Evolutionary conservation across 1,140 invertebrate species (phyloP).

Genomic region (Arion vulgaris): DNA sequence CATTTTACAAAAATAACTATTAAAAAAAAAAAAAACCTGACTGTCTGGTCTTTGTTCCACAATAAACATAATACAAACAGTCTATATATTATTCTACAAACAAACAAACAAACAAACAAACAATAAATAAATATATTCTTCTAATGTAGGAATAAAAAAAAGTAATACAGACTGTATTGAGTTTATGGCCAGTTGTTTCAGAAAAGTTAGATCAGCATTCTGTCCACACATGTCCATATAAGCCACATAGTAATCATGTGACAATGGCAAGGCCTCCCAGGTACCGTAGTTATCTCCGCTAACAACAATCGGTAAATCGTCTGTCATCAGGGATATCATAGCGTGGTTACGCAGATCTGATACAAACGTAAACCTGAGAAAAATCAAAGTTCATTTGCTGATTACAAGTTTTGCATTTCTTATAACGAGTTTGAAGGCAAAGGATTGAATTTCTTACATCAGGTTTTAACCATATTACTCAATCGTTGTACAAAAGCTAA

Average conservation of each 20-base stretch:
- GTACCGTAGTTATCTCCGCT: conserved; percentile 84
- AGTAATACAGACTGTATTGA: not conserved
- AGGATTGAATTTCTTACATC: not conserved
- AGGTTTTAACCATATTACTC: not conserved
- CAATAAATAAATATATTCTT: no score
- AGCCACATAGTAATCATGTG: conserved; percentile 86
- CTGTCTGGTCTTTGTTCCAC: no score
- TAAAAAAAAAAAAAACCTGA: no score
- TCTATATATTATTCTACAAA: not conserved
- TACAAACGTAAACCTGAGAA: conserved; percentile 85
- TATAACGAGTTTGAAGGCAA: not conserved
- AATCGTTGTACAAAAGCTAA: no score
- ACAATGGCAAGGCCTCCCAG: conserved; percentile 82
- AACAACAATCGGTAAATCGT: conserved; percentile 76
- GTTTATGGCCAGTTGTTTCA: no score
- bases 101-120: no score
- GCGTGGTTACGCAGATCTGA: conserved; percentile 86
- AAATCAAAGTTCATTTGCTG: no score
- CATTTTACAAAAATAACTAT: no score
- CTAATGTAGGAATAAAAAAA: not conserved
- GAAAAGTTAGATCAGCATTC: no score
- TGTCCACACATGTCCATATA: no score
- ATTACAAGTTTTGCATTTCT: not conserved
- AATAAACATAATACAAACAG: not conserved
- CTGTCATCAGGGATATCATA: conserved; percentile 78